Evolutionary conservation across 2,888 invertebrate species (phyloP), one percentile per base, ranked within the genome.

Genomic region (Tineola bisselliella): DNA sequence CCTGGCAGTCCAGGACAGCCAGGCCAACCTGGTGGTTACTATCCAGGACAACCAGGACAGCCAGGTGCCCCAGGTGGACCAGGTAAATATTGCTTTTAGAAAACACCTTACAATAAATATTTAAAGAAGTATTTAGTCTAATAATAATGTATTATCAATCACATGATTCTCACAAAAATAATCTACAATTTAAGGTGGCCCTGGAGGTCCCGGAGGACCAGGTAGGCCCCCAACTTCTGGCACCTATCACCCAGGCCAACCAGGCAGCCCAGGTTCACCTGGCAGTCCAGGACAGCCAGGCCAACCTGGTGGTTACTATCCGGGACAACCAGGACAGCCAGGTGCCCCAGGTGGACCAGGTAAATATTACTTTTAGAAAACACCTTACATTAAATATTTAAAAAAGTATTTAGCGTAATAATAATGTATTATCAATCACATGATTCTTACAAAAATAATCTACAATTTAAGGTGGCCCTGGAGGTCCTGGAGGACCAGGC

Each of bases 1-100:
- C 69, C 68, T 3, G 71, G 72, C 56, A 63, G 64, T 25, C 68
- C 81, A 13, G 66, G 63, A 18, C 62, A 65, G 6, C 82, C 83
- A 62, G 69, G 70, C 5, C 67, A 70, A 12, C 80, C 79, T 61
- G 81, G 74, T 1, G 70, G 70, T 0, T 87, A 80, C 11, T 80
- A 59, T 5, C 62, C 66, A 19, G 67, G 67, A 18, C 62, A 63
- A 15, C 65, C 66, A 38, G 66, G 67, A 1, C 15, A 62, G 8
- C 70, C 65, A 8, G 67, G 65, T 1, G 59, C 62, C 38, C 64
- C 64, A 1, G 63, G 62, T 64, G 57, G 57, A 58, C 56, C 56
- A 56, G 56, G 56, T 56, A 56, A 15, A 6, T n/a, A n/a, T n/a
- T n/a, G n/a, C n/a, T n/a, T n/a, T n/a, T n/a, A n/a, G n/a, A n/a